Percentiles rank a stretch among this genome's conserved stretches.
Evolutionary conservation across 2,113 vertebrate species (phyloP).

Genomic region (Hippolais icterina): DNA sequence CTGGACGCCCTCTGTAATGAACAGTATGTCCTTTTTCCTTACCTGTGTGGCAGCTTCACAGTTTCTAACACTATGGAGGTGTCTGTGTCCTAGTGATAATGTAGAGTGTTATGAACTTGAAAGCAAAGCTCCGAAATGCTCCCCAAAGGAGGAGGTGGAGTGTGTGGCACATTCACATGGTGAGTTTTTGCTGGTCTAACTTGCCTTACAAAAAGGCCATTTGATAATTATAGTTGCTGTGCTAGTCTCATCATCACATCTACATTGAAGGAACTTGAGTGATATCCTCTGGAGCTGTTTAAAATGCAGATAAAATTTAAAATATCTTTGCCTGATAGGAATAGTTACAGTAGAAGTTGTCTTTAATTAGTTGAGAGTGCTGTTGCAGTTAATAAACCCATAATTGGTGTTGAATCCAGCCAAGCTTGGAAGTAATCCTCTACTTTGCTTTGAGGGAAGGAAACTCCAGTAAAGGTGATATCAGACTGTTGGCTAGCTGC

Average conservation of each 20-base stretch:
- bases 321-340: not conserved
- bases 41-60: not conserved
- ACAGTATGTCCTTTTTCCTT: not conserved
- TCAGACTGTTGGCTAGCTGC: not conserved
- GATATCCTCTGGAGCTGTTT: not conserved
- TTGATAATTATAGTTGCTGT: not conserved
- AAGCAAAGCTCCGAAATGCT: not conserved
- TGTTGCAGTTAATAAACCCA: not conserved
- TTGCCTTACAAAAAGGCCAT: not conserved
- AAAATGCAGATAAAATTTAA: not conserved
- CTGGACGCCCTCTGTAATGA: not conserved
- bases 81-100: not conserved
- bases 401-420: not conserved
- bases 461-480: not conserved
- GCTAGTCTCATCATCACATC: not conserved
- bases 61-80: not conserved
- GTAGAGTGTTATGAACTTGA: not conserved
- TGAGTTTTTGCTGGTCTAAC: not conserved
- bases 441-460: not conserved
- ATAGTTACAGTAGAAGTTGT: not conserved
- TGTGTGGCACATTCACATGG: rapidly evolving
- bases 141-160: not conserved
- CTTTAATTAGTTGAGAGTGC: not conserved
- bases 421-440: not conserved
- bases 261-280: not conserved